Base-by-base conservation (phyloP, 1,140 invertebrate genomes). In the Copidosoma floridanum region DNA sequence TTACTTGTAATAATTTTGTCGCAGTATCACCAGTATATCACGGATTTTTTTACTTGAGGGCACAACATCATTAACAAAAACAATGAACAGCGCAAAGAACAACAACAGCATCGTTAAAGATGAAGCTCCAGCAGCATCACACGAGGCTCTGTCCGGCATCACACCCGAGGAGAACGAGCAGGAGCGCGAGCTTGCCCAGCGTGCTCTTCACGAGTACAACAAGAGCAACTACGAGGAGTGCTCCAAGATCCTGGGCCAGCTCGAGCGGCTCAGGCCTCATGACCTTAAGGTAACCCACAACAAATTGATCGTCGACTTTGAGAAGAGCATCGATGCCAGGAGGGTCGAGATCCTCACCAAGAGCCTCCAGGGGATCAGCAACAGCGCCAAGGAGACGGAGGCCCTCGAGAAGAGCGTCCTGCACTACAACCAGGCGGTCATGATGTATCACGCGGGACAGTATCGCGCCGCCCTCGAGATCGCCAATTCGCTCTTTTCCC, bases 361-460 rank as follows among this genome's bases (percentile, higher is more conserved):
- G 71, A 83, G 82, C 51, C 75, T 93, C 16, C 80, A 82, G 58
- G 79, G 84, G 54, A 78, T 91, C 44, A 11, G 50, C 27, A 70
- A 80, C 75, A 64, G 75, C 73, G 18, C 74, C 77, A 29, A 87
- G 21, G 81, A 82, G 60, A 65, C 83, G n/a, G 86, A 88, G 57
- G 88, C 90, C 76, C 84, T 89, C 11, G 87, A 89, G 58, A 86
- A 87, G 65, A 88, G 86, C 69, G 83, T 89, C 68, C 77, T 85
- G 18, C 83, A 86, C 46, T 95, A 90, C 72, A 95, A 94, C 74
- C 89, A 93, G 70, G 91, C 92, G 1, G 85, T 95, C 1, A 69
- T 94, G 10, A 81, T 92, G 3, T 95, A 89, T 74, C 90, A 93
- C 68, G 85, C 88, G 0, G 84, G 85, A 57, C 89, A 95, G 71